phyloP scores from a whole-genome alignment of 2,888 invertebrate species.

The Galeopsomyia nigrocyanea region DNA sequence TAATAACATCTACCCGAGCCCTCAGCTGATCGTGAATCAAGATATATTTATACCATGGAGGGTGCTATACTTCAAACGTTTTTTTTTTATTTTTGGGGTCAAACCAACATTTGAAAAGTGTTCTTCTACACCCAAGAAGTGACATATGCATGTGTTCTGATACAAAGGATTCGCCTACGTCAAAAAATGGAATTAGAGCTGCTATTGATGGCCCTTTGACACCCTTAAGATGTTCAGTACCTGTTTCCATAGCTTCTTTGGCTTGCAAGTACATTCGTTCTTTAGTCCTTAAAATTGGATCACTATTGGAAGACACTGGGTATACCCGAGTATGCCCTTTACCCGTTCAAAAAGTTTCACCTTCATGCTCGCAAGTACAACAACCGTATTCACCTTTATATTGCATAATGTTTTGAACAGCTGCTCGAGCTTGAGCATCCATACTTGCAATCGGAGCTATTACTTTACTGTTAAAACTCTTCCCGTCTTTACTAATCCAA shows the following conservation, averaged over 20 bases:
- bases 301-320: neutral
- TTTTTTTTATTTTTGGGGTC: neutral
- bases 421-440: too few species aligned
- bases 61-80: too few species aligned
- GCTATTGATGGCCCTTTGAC: slow-evolving; percentile 19
- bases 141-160: slow-evolving; percentile 19
- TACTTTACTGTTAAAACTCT: too few species aligned
- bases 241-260: neutral
- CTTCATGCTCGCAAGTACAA: slow-evolving; percentile 6
- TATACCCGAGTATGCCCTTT: too few species aligned
- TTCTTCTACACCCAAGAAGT: slow-evolving; percentile 13
- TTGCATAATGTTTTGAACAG: too few species aligned
- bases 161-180: slow-evolving; percentile 15
- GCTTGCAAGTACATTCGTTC: slow-evolving; percentile 8
- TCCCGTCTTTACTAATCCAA: too few species aligned
- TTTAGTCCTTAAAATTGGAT: neutral
- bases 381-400: neutral
- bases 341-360: too few species aligned
- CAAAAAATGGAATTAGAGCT: slow-evolving; percentile 27
- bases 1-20: too few species aligned
- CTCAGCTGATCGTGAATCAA: too few species aligned
- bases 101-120: slow-evolving; percentile 17
- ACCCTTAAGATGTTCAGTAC: slow-evolving; percentile 17
- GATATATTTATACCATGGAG: too few species aligned
- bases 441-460: too few species aligned